Evolutionary conservation across 2,797 vertebrate genomes (phyloP).

Genomic region (Acropternis orthonyx): DNA sequence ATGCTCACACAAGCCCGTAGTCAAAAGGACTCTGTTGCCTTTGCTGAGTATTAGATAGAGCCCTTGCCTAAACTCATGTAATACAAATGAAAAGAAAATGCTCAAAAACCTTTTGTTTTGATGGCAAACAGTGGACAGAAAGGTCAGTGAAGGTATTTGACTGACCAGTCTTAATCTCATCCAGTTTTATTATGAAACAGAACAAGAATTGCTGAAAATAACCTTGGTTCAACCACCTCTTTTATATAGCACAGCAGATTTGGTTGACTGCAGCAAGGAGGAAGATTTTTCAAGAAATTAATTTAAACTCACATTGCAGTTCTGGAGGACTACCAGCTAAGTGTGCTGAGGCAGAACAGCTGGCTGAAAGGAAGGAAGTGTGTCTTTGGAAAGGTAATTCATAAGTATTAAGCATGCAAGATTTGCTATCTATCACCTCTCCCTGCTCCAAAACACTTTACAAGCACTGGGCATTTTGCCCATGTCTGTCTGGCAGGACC

Average conservation of each 20-base stretch:
- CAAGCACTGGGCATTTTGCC: neutral
- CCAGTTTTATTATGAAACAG: neutral
- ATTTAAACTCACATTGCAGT: neutral
- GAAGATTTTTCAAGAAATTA: slow-evolving; percentile 20
- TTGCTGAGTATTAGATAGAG: neutral
- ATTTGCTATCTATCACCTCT: slow-evolving; percentile 29
- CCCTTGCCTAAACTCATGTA: neutral
- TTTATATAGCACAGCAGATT: neutral
- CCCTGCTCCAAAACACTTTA: slow-evolving; percentile 23
- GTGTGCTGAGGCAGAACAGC: slow-evolving; percentile 50
- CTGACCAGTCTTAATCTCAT: neutral
- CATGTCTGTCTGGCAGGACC: neutral
- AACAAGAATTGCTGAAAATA: neutral
- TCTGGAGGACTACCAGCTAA: slow-evolving; percentile 39
- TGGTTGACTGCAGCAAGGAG: neutral
- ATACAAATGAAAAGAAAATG: neutral
- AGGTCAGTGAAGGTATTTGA: neutral
- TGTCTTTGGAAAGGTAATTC: slow-evolving; percentile 59
- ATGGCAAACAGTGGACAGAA: neutral
- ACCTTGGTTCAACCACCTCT: neutral
- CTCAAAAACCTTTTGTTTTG: neutral
- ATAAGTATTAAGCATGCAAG: slow-evolving; percentile 1
- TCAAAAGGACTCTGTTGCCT: neutral
- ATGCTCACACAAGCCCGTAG: neutral
- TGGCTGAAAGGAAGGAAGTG: slow-evolving; percentile 36